A percentile compares a stretch with the other conserved stretches of the same genome.
These are phyloP conservation scores for Neolamprologus hecqui DNA, from an alignment of 2,113 vertebrate genomes.

Conservation along the genomic window DNA sequence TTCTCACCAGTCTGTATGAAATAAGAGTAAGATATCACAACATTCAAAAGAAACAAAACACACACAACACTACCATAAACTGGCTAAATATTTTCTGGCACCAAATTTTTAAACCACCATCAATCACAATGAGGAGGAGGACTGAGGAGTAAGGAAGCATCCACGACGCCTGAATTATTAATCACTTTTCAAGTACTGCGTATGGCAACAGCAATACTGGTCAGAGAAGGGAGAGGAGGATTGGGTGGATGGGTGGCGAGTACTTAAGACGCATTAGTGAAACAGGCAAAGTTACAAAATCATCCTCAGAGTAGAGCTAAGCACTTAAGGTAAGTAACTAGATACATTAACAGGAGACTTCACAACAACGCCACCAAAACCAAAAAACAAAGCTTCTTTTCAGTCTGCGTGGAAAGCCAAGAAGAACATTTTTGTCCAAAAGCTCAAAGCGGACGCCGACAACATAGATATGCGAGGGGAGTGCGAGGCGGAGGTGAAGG, in stretches of 20 bases:
- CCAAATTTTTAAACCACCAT: neutral
- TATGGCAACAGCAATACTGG: slow-evolving; percentile 3
- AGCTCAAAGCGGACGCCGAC: neutral
- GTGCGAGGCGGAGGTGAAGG: neutral
- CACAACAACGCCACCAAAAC: neutral
- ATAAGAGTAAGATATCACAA: slow-evolving; percentile 4
- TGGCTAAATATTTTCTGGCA: slow-evolving; percentile 12
- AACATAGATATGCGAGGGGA: neutral
- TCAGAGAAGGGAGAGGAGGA: neutral
- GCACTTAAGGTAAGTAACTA: slow-evolving; percentile 41
- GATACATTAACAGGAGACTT: slow-evolving; percentile 26
- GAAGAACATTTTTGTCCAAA: neutral
- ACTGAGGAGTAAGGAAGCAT: neutral
- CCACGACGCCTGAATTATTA: slow-evolving; percentile 2
- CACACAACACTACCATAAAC: neutral
- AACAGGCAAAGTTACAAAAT: slow-evolving; percentile 41
- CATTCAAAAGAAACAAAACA: neutral
- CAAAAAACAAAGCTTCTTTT: slow-evolving; percentile 34
- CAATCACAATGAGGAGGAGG: slow-evolving; percentile 4
- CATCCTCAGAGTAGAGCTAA: slow-evolving; percentile 27
- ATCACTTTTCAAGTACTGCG: neutral
- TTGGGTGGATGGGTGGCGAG: neutral
- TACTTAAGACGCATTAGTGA: slow-evolving; percentile 42
- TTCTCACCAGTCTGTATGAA: neutral
- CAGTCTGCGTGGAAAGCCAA: neutral